Conservation (phyloP, 2,113 vertebrate species). For the Sorex araneus region DNA sequence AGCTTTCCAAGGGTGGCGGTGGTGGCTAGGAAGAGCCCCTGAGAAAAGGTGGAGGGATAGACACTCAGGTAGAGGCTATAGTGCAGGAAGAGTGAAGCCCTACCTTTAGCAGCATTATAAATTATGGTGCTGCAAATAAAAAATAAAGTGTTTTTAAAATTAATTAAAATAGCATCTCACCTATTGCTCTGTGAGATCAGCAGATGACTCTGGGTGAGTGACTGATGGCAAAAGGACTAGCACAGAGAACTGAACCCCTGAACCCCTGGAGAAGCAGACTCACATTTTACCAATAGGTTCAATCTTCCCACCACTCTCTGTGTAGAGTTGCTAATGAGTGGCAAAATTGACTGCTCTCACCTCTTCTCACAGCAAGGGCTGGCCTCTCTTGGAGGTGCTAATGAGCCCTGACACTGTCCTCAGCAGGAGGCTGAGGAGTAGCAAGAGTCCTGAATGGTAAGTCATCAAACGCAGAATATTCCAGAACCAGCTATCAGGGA, state of each 20-base stretch:
- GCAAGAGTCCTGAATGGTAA: conserved; percentile 60
- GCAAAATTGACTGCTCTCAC: conserved; percentile 83
- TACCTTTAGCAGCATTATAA: no score
- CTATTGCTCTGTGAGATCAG: conserved; percentile 39
- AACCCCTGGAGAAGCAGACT: conserved; percentile 55
- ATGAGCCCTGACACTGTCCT: conserved; percentile 76
- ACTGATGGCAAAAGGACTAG: conserved; percentile 34
- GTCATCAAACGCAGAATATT: conserved; percentile 62
- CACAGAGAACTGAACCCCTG: background rate
- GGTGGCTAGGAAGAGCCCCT: no score
- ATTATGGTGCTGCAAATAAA: no score
- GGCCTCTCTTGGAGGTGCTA: conserved; percentile 77
- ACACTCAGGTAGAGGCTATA: no score
- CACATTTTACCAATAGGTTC: conserved; percentile 76
- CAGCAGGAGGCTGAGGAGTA: conserved; percentile 72
- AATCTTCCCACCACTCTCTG: conserved; percentile 71
- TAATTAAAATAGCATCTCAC: background rate
- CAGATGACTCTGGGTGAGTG: conserved; percentile 19
- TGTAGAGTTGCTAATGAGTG: conserved; percentile 80
- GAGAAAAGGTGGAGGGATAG: no score
- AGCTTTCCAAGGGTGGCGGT: no score
- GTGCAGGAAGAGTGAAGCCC: no score
- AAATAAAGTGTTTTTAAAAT: no score
- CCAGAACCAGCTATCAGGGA: conserved; percentile 56
- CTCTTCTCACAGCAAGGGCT: conserved; percentile 73